A percentile compares a stretch with the other conserved stretches of the same genome.
phyloP scores from a whole-genome alignment of 2,888 invertebrate genomes.

The Pandemis cinnamomeana region DNA sequence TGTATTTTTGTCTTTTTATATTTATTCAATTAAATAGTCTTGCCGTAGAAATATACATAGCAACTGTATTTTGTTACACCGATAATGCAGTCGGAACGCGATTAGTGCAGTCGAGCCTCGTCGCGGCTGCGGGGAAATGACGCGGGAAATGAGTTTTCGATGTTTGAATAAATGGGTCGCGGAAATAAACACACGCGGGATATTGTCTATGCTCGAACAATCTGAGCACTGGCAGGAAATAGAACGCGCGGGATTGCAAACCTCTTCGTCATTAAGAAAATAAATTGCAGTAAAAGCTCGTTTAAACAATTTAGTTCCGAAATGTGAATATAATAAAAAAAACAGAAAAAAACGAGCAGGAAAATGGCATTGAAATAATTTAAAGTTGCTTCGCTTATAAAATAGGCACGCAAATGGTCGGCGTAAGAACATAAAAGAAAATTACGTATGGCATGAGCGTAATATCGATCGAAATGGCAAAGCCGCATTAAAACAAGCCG shows the following conservation, averaged over 20 bases:
- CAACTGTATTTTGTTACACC: no score
- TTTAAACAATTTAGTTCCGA: neutral
- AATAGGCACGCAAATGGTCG: conserved; percentile 49
- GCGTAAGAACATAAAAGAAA: conserved; percentile 54
- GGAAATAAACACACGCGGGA: conserved; percentile 80
- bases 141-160: conserved; percentile 78
- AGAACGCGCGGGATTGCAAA: conserved; percentile 37
- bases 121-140: conserved; percentile 66
- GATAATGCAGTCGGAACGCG: neutral
- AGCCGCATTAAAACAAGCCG: conserved; percentile 70
- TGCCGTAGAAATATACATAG: no score
- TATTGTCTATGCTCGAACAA: conserved; percentile 71
- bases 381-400: conserved; percentile 39
- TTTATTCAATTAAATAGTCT: no score
- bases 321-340: neutral
- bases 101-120: conserved; percentile 36
- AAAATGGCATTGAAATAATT: conserved; percentile 23
- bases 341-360: neutral
- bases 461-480: conserved; percentile 75
- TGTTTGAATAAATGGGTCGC: conserved; percentile 75
- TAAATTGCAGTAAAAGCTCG: neutral
- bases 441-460: conserved; percentile 74
- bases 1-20: no score
- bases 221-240: conserved; percentile 61
- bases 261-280: conserved; percentile 1